phyloP scores from a whole-genome alignment of 2,113 vertebrate species.

The Nyctereutes procyonoides region DNA sequence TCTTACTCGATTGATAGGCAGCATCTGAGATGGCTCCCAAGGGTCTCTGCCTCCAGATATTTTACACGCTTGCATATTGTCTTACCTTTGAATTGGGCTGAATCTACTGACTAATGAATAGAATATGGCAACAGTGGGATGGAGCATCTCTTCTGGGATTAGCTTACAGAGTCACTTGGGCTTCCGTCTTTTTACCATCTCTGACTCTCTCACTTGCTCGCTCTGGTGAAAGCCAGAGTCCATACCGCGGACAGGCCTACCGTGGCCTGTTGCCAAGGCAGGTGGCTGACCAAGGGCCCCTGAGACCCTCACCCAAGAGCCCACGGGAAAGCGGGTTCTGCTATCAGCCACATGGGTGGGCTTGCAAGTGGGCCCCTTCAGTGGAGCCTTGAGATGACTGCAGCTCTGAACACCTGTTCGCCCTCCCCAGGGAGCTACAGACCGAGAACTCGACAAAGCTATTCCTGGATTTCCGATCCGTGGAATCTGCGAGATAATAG shows the following conservation, averaged over 20 bases:
- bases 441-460: neutral
- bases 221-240: neutral
- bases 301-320: neutral
- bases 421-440: neutral
- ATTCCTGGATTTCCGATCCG: neutral
- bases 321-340: neutral
- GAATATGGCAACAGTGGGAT: neutral
- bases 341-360: neutral
- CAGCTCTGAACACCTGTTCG: neutral
- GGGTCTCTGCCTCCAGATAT: neutral
- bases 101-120: neutral
- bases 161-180: neutral
- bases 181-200: neutral
- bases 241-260: neutral
- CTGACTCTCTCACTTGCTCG: neutral
- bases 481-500: neutral
- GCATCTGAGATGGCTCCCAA: neutral
- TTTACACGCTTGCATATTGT: neutral
- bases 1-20: neutral
- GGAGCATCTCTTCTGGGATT: neutral
- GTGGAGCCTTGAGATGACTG: neutral
- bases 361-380: neutral
- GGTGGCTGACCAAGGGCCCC: neutral
- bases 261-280: neutral
- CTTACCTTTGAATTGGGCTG: neutral